Conservation (phyloP, 2,113 vertebrate species). For the Grammomys dolichurus region DNA sequence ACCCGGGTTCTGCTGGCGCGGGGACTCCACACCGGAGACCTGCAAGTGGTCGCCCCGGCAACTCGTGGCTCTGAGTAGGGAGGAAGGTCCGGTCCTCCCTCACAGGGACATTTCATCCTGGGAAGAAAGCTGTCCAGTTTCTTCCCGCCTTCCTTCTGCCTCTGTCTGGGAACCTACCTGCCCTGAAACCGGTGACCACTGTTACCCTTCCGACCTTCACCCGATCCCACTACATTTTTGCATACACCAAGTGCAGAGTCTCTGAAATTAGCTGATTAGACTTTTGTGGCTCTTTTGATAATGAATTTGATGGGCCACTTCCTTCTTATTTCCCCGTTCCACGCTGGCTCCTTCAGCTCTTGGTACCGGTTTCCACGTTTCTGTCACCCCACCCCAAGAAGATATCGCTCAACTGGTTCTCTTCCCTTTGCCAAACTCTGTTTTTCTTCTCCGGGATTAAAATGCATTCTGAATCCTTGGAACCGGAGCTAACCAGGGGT, state of each 20-base stretch:
- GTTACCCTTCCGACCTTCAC: rapidly evolving
- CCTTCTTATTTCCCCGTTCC: neutral
- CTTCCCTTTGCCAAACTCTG: neutral
- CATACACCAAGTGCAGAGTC: neutral
- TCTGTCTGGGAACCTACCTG: neutral
- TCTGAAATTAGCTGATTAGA: neutral
- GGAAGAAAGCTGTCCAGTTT: neutral
- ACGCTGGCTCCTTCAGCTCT: neutral
- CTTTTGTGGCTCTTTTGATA: neutral
- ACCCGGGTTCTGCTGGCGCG: neutral
- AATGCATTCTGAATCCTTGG: neutral
- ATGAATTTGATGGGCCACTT: neutral
- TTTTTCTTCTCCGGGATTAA: neutral
- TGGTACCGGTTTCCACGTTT: too few relatives aligned
- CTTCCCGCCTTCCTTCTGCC: neutral
- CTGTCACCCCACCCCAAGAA: neutral
- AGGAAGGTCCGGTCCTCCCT: neutral
- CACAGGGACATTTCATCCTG: neutral
- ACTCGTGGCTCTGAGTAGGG: neutral
- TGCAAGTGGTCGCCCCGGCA: neutral
- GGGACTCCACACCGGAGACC: neutral
- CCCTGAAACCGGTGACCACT: neutral
- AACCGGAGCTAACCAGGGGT: neutral
- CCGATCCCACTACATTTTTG: neutral
- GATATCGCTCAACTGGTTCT: neutral